Evolutionary conservation across 2,888 invertebrate species (phyloP).

Genomic region (Drosophila pullipes): DNA sequence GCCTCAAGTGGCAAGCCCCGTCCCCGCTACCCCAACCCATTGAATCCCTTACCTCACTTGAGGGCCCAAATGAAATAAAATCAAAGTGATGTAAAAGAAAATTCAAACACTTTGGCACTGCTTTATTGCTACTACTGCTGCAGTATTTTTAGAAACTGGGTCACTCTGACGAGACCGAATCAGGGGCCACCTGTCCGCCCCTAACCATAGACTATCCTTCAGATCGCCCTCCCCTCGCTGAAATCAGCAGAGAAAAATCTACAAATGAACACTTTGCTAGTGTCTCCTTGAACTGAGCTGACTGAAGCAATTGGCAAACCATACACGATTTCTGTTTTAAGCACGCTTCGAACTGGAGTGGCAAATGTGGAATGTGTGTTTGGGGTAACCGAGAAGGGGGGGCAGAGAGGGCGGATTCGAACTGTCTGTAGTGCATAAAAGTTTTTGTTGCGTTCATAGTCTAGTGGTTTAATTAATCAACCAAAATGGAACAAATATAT

Average conservation of each 20-base stretch:
- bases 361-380: constrained; percentile 13
- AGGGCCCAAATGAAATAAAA: constrained; percentile 66
- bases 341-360: constrained; percentile 45
- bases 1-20: constrained; percentile 24
- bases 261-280: constrained; percentile 67
- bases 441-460: constrained; percentile 20
- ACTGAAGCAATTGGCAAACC: constrained; percentile 51
- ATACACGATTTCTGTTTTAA: constrained; percentile 61
- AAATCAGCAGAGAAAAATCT: constrained; percentile 59
- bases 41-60: constrained; percentile 27
- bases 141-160: constrained; percentile 76
- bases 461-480: constrained; percentile 60
- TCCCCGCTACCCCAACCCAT: not conserved
- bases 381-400: not conserved
- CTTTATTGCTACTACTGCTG: constrained; percentile 50
- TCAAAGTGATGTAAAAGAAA: constrained; percentile 77
- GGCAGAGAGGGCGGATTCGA: not conserved
- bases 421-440: constrained; percentile 33
- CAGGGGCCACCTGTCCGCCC: constrained; percentile 56
- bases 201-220: not conserved
- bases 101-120: constrained; percentile 70
- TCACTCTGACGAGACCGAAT: constrained; percentile 45
- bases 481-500: constrained; percentile 17
- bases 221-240: not conserved
- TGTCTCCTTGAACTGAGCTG: constrained; percentile 60